Evolutionary conservation across 2,888 invertebrate species (phyloP).

Genomic region (Rotaria macrura): DNA sequence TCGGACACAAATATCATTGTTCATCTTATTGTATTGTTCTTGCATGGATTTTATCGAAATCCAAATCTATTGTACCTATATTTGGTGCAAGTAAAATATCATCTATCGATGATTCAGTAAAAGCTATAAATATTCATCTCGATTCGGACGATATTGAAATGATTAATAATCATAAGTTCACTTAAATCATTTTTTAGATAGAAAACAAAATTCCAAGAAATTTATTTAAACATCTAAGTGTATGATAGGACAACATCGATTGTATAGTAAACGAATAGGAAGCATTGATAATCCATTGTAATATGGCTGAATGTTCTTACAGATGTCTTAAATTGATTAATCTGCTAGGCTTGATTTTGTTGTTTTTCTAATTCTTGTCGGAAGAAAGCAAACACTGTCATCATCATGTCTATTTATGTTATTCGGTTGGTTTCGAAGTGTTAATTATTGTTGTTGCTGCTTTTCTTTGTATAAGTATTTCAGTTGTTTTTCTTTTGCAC

Average conservation of each 20-base stretch:
- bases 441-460: background rate
- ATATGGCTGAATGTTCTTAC: background rate
- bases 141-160: conserved; percentile 2
- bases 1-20: conserved; percentile 13
- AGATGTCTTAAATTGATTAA: background rate
- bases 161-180: conserved; percentile 17
- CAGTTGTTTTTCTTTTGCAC: background rate
- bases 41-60: conserved; percentile 27
- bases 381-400: background rate
- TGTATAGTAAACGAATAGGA: background rate
- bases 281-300: background rate
- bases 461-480: no score
- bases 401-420: background rate
- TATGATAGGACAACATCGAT: background rate
- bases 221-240: no score
- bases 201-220: background rate
- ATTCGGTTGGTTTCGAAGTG: no score
- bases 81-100: conserved; percentile 19
- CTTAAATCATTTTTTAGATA: background rate
- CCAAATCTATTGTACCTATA: conserved; percentile 26
- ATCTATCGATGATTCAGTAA: conserved; percentile 28
- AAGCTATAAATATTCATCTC: background rate
- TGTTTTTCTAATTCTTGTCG: background rate
- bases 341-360: background rate
- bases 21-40: conserved; percentile 24